Conservation (phyloP, 2,113 vertebrate species). For the Ranitomeya imitator region DNA sequence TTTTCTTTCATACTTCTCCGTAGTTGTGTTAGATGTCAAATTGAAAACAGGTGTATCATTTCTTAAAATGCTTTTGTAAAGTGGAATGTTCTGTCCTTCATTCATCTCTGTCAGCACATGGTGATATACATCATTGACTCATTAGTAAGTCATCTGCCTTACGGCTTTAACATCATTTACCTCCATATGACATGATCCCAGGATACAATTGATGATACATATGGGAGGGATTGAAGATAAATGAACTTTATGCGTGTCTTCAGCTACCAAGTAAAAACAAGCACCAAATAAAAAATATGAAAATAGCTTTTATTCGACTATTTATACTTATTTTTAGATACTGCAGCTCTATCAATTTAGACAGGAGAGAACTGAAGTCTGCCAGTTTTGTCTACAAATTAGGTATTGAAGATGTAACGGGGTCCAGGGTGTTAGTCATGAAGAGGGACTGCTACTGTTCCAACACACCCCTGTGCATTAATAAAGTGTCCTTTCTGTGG, state of each 20-base stretch:
- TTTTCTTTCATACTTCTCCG: conserved; percentile 41
- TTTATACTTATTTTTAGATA: not conserved
- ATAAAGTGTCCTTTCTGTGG: too few relatives aligned
- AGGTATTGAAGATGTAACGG: too few relatives aligned
- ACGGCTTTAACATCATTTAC: conserved; percentile 57
- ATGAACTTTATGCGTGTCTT: conserved; percentile 36
- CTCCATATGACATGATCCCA: conserved; percentile 43
- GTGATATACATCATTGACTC: conserved; percentile 54
- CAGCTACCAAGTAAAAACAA: conserved; percentile 18
- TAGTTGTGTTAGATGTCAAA: conserved; percentile 44
- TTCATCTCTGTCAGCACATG: conserved; percentile 49
- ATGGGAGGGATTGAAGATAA: conserved; percentile 45
- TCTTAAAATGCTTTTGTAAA: conserved; percentile 34
- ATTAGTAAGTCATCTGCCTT: conserved; percentile 58
- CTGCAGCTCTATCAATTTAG: not conserved
- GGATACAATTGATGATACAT: conserved; percentile 46
- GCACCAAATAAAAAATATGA: not conserved
- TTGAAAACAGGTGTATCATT: conserved; percentile 56
- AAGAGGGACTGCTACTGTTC: too few relatives aligned
- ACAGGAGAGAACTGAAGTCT: not conserved
- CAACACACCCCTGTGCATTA: too few relatives aligned
- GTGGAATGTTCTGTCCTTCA: conserved; percentile 48
- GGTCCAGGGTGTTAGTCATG: too few relatives aligned
- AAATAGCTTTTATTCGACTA: not conserved
- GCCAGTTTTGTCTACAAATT: not conserved